Evolutionary conservation across 2,797 vertebrate species (phyloP).

Genomic region (Atherinosoma microstoma): DNA sequence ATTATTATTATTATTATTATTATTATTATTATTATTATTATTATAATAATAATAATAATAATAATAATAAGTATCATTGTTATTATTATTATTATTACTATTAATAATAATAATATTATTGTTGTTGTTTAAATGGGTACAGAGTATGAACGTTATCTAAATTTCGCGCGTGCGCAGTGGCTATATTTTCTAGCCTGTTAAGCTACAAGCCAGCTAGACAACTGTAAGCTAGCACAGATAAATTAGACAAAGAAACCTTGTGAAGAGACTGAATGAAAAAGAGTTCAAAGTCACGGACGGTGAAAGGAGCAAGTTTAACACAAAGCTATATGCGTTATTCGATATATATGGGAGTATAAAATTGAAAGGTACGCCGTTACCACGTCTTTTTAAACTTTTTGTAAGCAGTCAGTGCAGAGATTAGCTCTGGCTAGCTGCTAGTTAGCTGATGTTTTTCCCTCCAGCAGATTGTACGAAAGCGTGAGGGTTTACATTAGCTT

Average conservation of each 20-base stretch:
- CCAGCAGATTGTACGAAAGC: constrained; percentile 49
- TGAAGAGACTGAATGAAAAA: constrained; percentile 74
- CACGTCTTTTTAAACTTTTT: constrained; percentile 81
- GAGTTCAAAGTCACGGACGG: constrained; percentile 66
- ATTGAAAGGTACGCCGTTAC: constrained; percentile 81
- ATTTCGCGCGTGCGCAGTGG: constrained; percentile 68
- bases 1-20: too few relatives aligned
- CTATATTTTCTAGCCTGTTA: constrained; percentile 55
- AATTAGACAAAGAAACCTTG: constrained; percentile 81
- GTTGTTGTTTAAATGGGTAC: constrained; percentile 32
- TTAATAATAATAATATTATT: background rate
- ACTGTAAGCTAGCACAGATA: constrained; percentile 78
- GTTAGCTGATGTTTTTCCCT: constrained; percentile 69
- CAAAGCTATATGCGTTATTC: constrained; percentile 69
- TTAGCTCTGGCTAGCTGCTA: constrained; percentile 74
- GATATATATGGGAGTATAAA: constrained; percentile 80
- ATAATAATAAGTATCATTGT: too few relatives aligned
- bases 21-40: too few relatives aligned
- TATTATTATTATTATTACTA: too few relatives aligned
- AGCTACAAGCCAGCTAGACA: constrained; percentile 73
- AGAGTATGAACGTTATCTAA: constrained; percentile 38
- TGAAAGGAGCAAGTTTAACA: constrained; percentile 70
- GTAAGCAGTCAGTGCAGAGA: constrained; percentile 66
- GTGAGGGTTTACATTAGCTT: constrained; percentile 64
- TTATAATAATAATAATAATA: too few relatives aligned